phyloP scores from a whole-genome alignment of 2,888 invertebrate species.

The Nasonovia ribisnigri region DNA sequence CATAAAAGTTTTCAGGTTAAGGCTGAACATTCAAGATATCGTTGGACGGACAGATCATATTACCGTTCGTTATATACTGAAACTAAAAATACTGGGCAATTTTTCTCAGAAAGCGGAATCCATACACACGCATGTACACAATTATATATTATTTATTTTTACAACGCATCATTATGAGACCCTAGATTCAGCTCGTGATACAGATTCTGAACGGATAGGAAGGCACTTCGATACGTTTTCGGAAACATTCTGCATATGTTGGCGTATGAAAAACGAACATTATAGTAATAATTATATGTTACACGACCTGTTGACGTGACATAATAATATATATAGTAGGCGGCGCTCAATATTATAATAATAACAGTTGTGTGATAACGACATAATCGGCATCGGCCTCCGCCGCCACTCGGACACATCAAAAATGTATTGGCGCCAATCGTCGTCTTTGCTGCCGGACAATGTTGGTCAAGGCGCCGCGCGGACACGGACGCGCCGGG shows the following conservation, averaged over 20 bases:
- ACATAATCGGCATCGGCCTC: constrained; percentile 57
- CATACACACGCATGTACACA: not conserved
- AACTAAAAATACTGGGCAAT: not conserved
- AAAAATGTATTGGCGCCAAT: constrained; percentile 66
- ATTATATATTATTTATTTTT: not conserved
- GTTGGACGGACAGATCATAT: not conserved
- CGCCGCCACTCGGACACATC: constrained; percentile 62
- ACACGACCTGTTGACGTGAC: constrained; percentile 32
- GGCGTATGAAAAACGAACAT: not conserved
- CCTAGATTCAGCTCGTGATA: not conserved
- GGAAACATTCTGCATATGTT: not conserved
- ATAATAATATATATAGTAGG: constrained; percentile 15
- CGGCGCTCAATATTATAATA: constrained; percentile 32
- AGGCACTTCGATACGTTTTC: not conserved
- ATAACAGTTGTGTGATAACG: constrained; percentile 50
- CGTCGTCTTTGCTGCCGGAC: constrained; percentile 67
- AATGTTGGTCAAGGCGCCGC: constrained; percentile 66
- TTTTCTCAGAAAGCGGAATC: not conserved
- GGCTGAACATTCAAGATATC: constrained; percentile 32
- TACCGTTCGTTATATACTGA: not conserved
- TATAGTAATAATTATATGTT: not conserved
- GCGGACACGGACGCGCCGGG: constrained; percentile 57
- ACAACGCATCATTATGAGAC: not conserved
- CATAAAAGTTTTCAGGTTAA: constrained; percentile 59
- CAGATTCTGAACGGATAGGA: not conserved